A percentile compares a stretch with the other conserved stretches of the same genome.
Conservation (phyloP, 2,888 invertebrate species). For the Julus scandinavius region DNA sequence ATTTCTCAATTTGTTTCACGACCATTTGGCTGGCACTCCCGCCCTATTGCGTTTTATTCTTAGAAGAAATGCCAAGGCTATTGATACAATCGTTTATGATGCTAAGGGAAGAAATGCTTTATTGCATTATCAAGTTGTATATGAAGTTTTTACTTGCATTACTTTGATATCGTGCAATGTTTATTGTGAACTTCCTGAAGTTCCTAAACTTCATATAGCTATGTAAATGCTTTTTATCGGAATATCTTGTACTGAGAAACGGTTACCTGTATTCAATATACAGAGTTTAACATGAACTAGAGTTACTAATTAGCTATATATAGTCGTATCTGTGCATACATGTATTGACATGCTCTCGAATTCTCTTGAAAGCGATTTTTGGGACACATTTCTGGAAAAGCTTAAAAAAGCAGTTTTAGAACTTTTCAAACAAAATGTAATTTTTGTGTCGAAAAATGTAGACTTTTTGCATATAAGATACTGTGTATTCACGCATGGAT, state of each 20-base stretch:
- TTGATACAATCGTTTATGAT: conserved; percentile 14
- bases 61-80: neutral
- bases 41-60: neutral
- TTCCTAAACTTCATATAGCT: neutral
- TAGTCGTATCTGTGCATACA: no score
- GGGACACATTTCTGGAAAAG: no score
- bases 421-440: no score
- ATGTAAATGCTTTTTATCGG: neutral
- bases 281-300: no score
- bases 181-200: neutral
- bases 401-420: no score
- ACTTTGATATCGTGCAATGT: neutral
- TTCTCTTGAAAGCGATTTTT: no score
- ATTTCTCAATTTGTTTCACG: conserved; percentile 48
- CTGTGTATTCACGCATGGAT: no score
- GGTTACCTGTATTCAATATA: neutral
- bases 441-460: no score
- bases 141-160: neutral
- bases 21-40: neutral
- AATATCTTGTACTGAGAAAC: neutral
- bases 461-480: no score
- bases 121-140: neutral
- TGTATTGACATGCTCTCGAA: no score
- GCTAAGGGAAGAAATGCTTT: neutral
- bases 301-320: no score